Evolutionary conservation across 2,888 invertebrate genomes (phyloP), one percentile per base, ranked within the genome.

Genomic region (Heteromurus nitidus): DNA sequence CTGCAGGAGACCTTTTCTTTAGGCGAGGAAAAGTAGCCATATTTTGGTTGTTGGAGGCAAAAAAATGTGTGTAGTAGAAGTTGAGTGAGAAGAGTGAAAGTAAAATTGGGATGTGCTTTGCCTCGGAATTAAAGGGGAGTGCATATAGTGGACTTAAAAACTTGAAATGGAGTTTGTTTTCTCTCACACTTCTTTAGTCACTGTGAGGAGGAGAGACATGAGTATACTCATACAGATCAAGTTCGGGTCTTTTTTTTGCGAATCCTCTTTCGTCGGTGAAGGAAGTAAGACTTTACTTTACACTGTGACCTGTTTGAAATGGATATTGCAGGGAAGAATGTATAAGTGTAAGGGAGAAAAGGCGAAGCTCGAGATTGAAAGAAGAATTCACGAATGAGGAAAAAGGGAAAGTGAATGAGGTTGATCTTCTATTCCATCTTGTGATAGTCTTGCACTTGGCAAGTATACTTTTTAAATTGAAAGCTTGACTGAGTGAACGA

Each of bases 241-340:
- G n/a, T n/a, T n/a, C n/a, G n/a, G 16, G 30, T 42, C 42, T 65
- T 22, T 13, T 36, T 5, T 36, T 5, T 3, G n/a, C 9, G 24
- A 65, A 44, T 65, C 44, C 65, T 65, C 18, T 31, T 62, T 44
- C 42, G 7, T 24, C n/a, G n/a, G n/a, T n/a, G n/a, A n/a, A 16
- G 7, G 65, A 65, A 24, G 65, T 65, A 26, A 65, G 16, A 65
- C n/a, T n/a, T n/a, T n/a, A n/a, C n/a, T n/a, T n/a, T 42, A 65
- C 5, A 31, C 28, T 11, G 28, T 60, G 60, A 30, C 60, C 30
- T 60, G 16, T 26, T 60, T 26, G 26, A 60, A 28, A 60, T 30
- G 30, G 60, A 60, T 60, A 11, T 30, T 18, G 2, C 28, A 28
- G 60, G 28, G 30, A 44, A 18, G 22, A 42, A n/a, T 20, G 36